A percentile compares a stretch with the other conserved stretches of the same genome.
These are phyloP conservation scores for Tachuris rubrigastra DNA, from an alignment of 2,113 vertebrate species.

Conservation along the genomic window DNA sequence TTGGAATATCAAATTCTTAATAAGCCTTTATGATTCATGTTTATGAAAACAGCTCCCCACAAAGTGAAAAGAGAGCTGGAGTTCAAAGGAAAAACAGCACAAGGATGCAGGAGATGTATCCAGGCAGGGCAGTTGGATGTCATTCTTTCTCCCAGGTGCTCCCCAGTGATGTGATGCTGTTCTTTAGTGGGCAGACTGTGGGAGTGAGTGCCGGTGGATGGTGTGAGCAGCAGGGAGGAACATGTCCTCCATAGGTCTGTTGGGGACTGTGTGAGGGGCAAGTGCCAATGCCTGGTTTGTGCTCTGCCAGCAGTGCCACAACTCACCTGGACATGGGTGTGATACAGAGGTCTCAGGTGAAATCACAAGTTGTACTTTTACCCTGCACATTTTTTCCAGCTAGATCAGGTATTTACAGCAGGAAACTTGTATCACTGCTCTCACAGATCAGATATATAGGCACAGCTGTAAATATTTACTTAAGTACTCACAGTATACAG, in stretches of 20 bases:
- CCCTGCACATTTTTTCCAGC: background rate
- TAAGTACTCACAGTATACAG: background rate
- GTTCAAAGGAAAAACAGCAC: background rate
- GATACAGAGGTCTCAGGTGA: background rate
- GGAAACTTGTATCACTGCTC: background rate
- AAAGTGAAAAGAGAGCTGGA: background rate
- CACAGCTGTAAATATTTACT: background rate
- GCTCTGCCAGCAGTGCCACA: background rate
- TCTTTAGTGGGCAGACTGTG: background rate
- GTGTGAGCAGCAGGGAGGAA: background rate
- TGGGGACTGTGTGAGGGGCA: fast-evolving
- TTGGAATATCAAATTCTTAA: background rate
- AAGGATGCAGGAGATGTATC: background rate
- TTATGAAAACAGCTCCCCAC: background rate
- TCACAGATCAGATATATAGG: background rate
- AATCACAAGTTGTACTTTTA: background rate
- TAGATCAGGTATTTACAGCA: background rate
- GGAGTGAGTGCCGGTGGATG: background rate
- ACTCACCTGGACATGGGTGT: background rate
- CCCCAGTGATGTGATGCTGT: fast-evolving
- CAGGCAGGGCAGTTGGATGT: background rate
- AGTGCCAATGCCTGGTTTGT: background rate
- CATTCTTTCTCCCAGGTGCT: background rate
- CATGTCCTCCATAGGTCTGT: no score
- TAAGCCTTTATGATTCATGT: background rate